Evolutionary conservation across 2,797 vertebrate species (phyloP).

Genomic region (Rhincodon typus): DNA sequence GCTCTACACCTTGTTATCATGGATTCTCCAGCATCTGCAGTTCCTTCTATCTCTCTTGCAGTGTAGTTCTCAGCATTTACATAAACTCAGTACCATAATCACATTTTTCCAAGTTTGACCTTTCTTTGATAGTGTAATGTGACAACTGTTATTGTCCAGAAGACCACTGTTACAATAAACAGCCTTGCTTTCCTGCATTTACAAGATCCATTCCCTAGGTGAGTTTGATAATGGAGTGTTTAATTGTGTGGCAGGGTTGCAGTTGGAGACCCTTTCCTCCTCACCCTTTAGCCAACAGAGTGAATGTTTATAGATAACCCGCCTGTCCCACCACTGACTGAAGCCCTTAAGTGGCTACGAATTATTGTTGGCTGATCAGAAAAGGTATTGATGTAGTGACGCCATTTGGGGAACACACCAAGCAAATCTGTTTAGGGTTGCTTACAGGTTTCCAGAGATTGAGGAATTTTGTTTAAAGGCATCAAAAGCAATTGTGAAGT

Average conservation of each 20-base stretch:
- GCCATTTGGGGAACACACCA: neutral
- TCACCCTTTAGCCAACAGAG: neutral
- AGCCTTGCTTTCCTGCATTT: neutral
- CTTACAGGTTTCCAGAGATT: no score
- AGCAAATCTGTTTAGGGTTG: no score
- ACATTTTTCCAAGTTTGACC: neutral
- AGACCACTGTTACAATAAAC: neutral
- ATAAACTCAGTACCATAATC: no score
- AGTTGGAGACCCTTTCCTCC: neutral
- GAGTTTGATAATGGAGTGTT: neutral
- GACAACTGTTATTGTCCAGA: neutral
- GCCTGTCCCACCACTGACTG: neutral
- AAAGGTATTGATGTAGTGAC: neutral
- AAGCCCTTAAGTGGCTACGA: neutral
- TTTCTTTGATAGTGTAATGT: neutral
- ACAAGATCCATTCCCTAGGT: neutral
- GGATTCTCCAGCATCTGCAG: no score
- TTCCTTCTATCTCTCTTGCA: neutral
- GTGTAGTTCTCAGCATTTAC: no score
- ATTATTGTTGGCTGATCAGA: no score
- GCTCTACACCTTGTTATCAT: no score
- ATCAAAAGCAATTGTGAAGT: no score
- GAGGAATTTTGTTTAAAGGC: no score
- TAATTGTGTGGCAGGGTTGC: neutral
- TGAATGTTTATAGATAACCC: neutral